These are phyloP conservation scores for Callocephalon fimbriatum DNA, from an alignment of 2,113 vertebrate genomes.

Conservation along the genomic window DNA sequence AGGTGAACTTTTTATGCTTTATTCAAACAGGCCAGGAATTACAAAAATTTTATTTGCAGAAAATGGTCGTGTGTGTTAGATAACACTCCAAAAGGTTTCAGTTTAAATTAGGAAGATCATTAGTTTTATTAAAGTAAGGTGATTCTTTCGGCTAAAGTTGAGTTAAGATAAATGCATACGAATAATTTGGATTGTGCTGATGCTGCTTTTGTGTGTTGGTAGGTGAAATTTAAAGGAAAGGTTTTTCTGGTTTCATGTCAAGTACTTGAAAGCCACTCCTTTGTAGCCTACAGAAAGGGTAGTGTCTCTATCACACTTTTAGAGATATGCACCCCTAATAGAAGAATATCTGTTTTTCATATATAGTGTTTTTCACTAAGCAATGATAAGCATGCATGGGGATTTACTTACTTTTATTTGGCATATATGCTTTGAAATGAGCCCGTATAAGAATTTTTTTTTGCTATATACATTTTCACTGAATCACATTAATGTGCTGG, in stretches of 20 bases:
- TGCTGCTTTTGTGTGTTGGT: not conserved
- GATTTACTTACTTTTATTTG: not conserved
- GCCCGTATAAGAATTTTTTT: not conserved
- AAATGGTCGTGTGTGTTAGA: not conserved
- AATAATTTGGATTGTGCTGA: not conserved
- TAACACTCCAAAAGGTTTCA: not conserved
- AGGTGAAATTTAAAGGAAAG: not conserved
- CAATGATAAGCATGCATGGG: not conserved
- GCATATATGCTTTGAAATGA: not conserved
- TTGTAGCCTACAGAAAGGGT: not conserved
- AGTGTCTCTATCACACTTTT: not conserved
- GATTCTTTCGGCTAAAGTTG: not conserved
- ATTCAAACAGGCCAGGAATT: not conserved
- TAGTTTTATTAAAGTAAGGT: not conserved
- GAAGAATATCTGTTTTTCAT: not conserved
- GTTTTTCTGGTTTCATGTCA: not conserved
- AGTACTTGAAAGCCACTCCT: not conserved
- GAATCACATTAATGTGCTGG: no score
- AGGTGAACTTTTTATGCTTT: not conserved
- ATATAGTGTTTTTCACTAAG: not conserved
- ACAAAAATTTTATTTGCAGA: not conserved
- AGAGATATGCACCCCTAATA: not conserved
- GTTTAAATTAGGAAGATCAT: not conserved
- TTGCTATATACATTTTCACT: no score
- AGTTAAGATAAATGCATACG: not conserved